Evolutionary conservation across 2,797 vertebrate species (phyloP).

Genomic region (Chrosomus eos): DNA sequence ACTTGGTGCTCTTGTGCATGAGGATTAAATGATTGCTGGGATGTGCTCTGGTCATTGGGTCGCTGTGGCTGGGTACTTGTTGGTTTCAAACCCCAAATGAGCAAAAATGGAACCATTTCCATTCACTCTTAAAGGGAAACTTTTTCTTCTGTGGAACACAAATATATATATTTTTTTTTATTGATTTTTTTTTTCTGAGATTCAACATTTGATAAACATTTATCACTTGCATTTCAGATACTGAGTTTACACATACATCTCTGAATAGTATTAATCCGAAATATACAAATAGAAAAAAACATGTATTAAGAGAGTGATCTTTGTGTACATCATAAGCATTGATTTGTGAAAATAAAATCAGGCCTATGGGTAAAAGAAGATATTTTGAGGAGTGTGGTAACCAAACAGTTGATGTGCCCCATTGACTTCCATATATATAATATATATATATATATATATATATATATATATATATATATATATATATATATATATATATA

Average conservation of each 20-base stretch:
- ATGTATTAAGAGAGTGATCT: background rate
- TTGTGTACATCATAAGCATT: background rate
- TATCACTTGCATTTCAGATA: background rate
- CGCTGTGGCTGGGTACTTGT: background rate
- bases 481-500: too few relatives aligned
- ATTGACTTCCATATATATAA: too few relatives aligned
- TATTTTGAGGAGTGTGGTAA: too few relatives aligned
- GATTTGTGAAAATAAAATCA: background rate
- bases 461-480: too few relatives aligned
- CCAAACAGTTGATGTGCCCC: too few relatives aligned
- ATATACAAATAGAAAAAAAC: background rate
- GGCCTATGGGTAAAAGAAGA: background rate
- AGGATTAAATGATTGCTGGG: conserved; percentile 56
- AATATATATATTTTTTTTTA: background rate
- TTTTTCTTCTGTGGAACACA: background rate
- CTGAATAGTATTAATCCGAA: background rate
- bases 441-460: too few relatives aligned
- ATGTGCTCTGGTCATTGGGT: conserved; percentile 45
- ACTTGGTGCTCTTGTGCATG: conserved; percentile 40
- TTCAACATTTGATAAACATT: background rate
- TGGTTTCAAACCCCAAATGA: background rate
- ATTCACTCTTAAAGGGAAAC: background rate
- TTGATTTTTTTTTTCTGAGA: too few relatives aligned
- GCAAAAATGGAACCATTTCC: background rate
- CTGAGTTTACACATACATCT: background rate